phyloP scores from a whole-genome alignment of 2,888 invertebrate genomes.

The Pycnomerus fuliginosus region DNA sequence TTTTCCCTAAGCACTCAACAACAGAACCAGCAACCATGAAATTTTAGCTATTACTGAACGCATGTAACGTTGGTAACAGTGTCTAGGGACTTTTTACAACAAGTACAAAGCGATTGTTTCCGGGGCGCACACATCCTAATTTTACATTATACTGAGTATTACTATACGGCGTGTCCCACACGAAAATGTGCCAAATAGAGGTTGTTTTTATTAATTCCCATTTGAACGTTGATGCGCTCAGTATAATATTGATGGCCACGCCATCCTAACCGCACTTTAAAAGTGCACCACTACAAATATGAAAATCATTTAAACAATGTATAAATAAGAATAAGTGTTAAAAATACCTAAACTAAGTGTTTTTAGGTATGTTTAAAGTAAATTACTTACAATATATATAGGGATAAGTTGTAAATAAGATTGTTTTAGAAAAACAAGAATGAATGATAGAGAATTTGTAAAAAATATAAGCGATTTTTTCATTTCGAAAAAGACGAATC shows the following conservation, averaged over 20 bases:
- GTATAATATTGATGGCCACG: conserved; percentile 45
- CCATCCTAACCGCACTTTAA: conserved; percentile 50
- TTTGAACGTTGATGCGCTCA: conserved; percentile 35
- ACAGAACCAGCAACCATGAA: conserved; percentile 69
- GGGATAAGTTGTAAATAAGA: conserved; percentile 35
- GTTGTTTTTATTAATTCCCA: conserved; percentile 21
- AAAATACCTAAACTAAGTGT: conserved; percentile 40
- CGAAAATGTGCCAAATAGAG: conserved; percentile 39
- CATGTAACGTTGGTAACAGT: conserved; percentile 45
- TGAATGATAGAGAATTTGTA: conserved; percentile 30
- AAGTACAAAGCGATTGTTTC: no score
- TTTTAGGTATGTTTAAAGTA: conserved; percentile 25
- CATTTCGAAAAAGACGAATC: conserved; percentile 8
- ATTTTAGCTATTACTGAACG: conserved; percentile 78
- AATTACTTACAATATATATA: conserved; percentile 19
- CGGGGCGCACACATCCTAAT: no score
- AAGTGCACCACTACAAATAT: conserved; percentile 47
- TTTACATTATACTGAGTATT: conserved; percentile 25
- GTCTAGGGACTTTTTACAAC: no score
- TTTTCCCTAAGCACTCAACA: conserved; percentile 63
- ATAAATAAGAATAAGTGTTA: conserved; percentile 18
- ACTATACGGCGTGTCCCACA: conserved; percentile 1
- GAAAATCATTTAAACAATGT: conserved; percentile 37
- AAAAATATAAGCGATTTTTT: conserved; percentile 26
- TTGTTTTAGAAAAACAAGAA: conserved; percentile 34